Base-by-base conservation (phyloP, 2,113 vertebrate genomes). In the Etheostoma cragini region DNA sequence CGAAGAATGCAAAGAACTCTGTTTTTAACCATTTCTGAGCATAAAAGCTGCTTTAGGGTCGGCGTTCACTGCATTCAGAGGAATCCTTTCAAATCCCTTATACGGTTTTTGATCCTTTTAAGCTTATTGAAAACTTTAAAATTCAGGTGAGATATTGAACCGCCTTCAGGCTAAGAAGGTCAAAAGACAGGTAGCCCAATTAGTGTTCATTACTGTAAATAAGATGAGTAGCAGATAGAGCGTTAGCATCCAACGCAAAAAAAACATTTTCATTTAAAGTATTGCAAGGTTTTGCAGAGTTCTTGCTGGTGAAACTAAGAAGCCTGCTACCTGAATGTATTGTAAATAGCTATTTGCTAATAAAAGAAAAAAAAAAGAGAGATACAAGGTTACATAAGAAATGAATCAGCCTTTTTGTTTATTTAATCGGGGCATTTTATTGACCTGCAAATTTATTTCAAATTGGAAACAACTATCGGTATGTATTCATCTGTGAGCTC, bases 291-390 rank as follows among this genome's bases (percentile, higher is more conserved):
- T 42, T 42, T 42, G 38, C 38, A 42, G 38, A 42, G 10, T 42
- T 42, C 38, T 42, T 42, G 10, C 38, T 42, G 8, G 38, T 38
- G 5, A 72, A 50, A 65, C n/a, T 24, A 74, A 52, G 26, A 70
- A 53, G 19, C 74, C 62, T 64, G 45, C 64, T 17, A 16, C 46
- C 70, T 66, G 45, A 52, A 49, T 52, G 8, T 22, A 63, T 52
- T 64, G 17, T 52, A 35, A 69, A 60, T 47, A 22, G 13, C 21
- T 62, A 8, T 54, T 76, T 58, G 65, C 19, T 56, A 56, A 66
- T 77, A 54, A 76, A 35, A 73, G 42, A 83, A 46, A 6, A 71
- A 71, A 74, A 71, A 17, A 62, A 54, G 19, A 19, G 14, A 30
- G 54, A 49, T 60, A 6, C 11, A 61, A 47, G n/a, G 57, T 70